Base-by-base conservation (phyloP, 2,888 invertebrate genomes). In the Apantesis nais region DNA sequence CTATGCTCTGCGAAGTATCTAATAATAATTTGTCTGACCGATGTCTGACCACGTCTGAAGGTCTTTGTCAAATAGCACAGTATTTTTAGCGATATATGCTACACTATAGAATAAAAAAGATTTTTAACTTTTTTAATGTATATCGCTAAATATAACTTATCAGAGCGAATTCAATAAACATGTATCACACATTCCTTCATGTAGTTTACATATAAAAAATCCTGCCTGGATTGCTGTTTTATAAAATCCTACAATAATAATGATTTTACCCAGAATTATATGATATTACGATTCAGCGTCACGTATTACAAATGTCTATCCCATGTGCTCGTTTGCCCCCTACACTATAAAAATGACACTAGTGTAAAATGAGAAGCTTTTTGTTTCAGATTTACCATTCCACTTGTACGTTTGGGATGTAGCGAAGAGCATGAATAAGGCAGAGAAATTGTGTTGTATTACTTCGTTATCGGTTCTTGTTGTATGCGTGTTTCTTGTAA, bases 391-490 rank as follows among this genome's bases (percentile, higher is more conserved):
- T 11, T 63, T 63, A 39, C 44, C 63, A 12, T 44, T 63, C 5
- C 63, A 66, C 29, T 58, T 37, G 3, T 66, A 66, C 29, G 19
- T 66, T 58, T 66, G 55, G 58, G 39, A 66, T 5, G 16, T 29
- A 19, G 55, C 34, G 29, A 66, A 66, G 29, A 29, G 37, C 16
- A 58, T 39, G 25, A 58, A 58, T 19, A 58, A 0, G 29, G 39
- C 29, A 4, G 66, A 66, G 39, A 66, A 19, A 58, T 1, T 66
- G 29, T 66, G 55, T 58, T 55, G 66, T 37, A 19, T 22, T 8
- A 39, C 19, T 29, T 55, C 55, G 12, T 7, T 66, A 39, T 14
- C 58, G 29, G 66, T 29, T 2, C 25, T 66, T 7, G 0, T 66
- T 7, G 19, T 66, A 7, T 66, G 66, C 58, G 4, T 66, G 8